Percentiles rank a stretch among this genome's conserved stretches.
Evolutionary conservation across 2,797 vertebrate species (phyloP).

Genomic region (Pseudochaenichthys georgianus): DNA sequence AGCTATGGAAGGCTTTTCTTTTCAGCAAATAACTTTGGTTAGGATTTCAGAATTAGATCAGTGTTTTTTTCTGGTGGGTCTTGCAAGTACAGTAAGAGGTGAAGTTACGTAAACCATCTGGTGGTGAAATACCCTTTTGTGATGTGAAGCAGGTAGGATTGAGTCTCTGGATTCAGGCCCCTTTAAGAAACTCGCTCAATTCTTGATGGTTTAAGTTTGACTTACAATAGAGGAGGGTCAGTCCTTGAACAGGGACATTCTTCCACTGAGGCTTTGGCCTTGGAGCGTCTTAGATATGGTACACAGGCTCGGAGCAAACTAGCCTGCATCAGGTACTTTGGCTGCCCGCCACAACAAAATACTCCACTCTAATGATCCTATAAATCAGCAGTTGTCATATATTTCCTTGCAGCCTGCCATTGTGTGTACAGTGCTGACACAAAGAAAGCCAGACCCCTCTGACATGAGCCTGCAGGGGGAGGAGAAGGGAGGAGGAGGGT

Average conservation of each 20-base stretch:
- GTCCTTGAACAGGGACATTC: constrained; percentile 31
- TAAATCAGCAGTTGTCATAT: constrained; percentile 81
- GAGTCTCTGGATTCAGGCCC: constrained; percentile 3
- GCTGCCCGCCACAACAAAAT: constrained; percentile 78
- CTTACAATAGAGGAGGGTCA: constrained; percentile 29
- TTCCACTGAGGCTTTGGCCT: constrained; percentile 37
- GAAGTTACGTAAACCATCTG: constrained; percentile 54
- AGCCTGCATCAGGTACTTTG: constrained; percentile 73
- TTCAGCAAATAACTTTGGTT: constrained; percentile 62
- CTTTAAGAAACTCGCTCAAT: constrained; percentile 28
- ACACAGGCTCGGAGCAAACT: constrained; percentile 55
- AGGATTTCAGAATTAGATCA: constrained; percentile 59
- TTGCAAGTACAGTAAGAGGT: constrained; percentile 40
- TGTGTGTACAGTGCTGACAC: constrained; percentile 69
- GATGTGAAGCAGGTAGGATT: constrained; percentile 56
- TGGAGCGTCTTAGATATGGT: constrained; percentile 45
- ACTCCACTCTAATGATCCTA: constrained; percentile 78
- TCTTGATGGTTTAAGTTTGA: constrained; percentile 21
- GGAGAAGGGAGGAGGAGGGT: constrained; percentile 46
- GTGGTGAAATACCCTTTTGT: constrained; percentile 33
- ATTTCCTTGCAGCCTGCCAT: constrained; percentile 68
- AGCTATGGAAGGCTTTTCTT: constrained; percentile 46
- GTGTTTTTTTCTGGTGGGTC: constrained; percentile 70
- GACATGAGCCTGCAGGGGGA: constrained; percentile 46
- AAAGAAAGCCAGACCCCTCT: constrained; percentile 75